A percentile compares a stretch with the other conserved stretches of the same genome.
These are phyloP conservation scores for Drosophila littoralis DNA, from an alignment of 1,140 invertebrate species.

Conservation along the genomic window DNA sequence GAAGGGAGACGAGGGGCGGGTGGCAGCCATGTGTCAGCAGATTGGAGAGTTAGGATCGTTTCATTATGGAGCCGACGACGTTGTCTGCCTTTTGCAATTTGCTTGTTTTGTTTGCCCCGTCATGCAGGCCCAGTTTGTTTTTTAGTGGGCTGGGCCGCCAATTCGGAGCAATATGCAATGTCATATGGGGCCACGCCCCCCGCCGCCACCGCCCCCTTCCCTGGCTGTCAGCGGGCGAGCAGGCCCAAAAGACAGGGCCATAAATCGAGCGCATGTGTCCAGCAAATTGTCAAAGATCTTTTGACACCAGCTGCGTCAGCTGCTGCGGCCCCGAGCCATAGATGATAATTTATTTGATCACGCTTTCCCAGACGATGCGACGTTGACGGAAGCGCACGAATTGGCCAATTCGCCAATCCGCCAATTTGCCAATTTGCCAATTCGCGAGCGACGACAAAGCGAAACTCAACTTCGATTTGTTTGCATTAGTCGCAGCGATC, in stretches of 20 bases:
- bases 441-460: constrained; percentile 50
- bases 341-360: constrained; percentile 54
- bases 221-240: background rate
- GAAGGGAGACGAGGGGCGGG: background rate
- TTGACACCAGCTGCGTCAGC: constrained; percentile 56
- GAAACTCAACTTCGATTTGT: constrained; percentile 16
- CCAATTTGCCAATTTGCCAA: constrained; percentile 15
- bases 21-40: constrained; percentile 36
- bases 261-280: constrained; percentile 69
- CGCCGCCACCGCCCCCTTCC: background rate
- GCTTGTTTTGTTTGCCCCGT: constrained; percentile 17
- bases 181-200: constrained; percentile 34
- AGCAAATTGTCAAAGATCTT: constrained; percentile 77
- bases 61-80: constrained; percentile 15
- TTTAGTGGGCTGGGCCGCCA: constrained; percentile 49
- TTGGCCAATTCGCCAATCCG: constrained; percentile 7
- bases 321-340: constrained; percentile 1
- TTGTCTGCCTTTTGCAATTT: constrained; percentile 12
- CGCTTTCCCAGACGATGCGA: constrained; percentile 34
- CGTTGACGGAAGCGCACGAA: constrained; percentile 73
- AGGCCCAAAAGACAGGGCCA: constrained; percentile 45
- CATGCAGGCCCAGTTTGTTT: constrained; percentile 23
- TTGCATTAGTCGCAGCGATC: constrained; percentile 4
- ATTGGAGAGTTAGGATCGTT: constrained; percentile 12
- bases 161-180: constrained; percentile 77